These are phyloP conservation scores for Schrankia costaestrigalis DNA, from an alignment of 2,888 invertebrate genomes.

Conservation along the genomic window DNA sequence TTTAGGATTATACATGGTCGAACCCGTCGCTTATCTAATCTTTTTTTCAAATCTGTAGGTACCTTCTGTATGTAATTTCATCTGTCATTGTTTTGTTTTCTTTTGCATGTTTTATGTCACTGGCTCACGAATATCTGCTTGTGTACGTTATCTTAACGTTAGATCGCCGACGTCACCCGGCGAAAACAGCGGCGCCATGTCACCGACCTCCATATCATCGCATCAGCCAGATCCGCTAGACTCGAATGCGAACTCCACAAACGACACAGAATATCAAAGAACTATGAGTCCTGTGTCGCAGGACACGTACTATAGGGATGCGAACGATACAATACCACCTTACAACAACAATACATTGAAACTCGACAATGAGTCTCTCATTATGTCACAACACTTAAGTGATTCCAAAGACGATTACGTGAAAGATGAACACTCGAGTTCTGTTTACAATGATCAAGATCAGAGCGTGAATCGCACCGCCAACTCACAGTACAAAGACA, in stretches of 20 bases:
- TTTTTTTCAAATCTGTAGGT: conserved; percentile 40
- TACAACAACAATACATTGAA: conserved; percentile 76
- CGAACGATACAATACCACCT: conserved; percentile 47
- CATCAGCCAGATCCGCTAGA: conserved; percentile 53
- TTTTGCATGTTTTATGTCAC: conserved; percentile 79
- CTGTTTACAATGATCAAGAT: conserved; percentile 63
- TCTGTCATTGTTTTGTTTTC: conserved; percentile 62
- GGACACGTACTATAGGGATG: conserved; percentile 81
- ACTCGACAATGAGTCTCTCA: conserved; percentile 71
- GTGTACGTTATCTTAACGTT: conserved; percentile 64
- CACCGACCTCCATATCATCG: conserved; percentile 62
- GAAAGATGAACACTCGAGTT: conserved; percentile 61
- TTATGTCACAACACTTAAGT: conserved; percentile 64
- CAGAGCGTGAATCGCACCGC: conserved; percentile 54
- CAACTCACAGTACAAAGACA: conserved; percentile 82
- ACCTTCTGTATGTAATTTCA: conserved; percentile 58
- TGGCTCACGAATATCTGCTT: conserved; percentile 77
- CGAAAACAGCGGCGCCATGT: conserved; percentile 71
- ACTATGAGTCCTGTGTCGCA: conserved; percentile 72
- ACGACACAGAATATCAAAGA: conserved; percentile 57
- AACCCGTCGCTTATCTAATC: conserved; percentile 55
- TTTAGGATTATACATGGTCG: conserved; percentile 38
- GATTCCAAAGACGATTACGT: conserved; percentile 67
- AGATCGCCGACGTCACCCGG: conserved; percentile 74
- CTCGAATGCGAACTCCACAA: conserved; percentile 55